Evolutionary conservation across 1,140 invertebrate genomes (phyloP), one percentile per base, ranked within the genome.

Genomic region (Drosophila setifemur): DNA sequence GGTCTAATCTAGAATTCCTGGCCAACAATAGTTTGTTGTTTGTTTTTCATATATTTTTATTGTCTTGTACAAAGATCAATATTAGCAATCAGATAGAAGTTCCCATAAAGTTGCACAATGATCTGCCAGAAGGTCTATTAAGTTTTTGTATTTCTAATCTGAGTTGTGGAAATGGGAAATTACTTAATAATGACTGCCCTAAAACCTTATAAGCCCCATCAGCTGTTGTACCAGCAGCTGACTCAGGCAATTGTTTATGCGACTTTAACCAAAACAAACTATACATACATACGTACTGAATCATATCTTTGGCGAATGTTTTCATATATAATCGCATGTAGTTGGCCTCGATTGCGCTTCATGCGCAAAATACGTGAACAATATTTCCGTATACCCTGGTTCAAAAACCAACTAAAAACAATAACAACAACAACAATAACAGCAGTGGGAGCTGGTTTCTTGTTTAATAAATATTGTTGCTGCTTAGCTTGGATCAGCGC

Each of bases 361-460:
- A 31, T 50, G 29, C 37, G 48, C 61, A 52, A 53, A 68, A 49
- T 48, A 28, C 21, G 45, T 72, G 43, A 49, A 49, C 31, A 43
- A 66, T 53, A 45, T 77, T 85, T 83, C 75, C 75, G 75, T 69
- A 47, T 57, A 63, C 48, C 43, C 31, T 8, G 39, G 33, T 49
- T 55, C 43, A 29, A 26, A 49, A 43, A 43, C 43, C 25, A 42
- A 19, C 28, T 5, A 37, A 64, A 73, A 53, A 55, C 33, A 71
- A 76, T 28, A 57, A 49, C 26, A 44, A 44, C 39, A 60, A 42
- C 25, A 35, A 8, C n/a, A 31, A 21, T 21, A 57, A 48, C 12
- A 11, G 44, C 19, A n/a, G 23, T 33, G 19, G 29, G 31, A 60
- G 35, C 42, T 37, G 26, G 47, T 68, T 79, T 76, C 33, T 33